A percentile compares a stretch with the other conserved stretches of the same genome.
phyloP scores from a whole-genome alignment of 1,140 invertebrate genomes.

The Pogonomyrmex californicus region DNA sequence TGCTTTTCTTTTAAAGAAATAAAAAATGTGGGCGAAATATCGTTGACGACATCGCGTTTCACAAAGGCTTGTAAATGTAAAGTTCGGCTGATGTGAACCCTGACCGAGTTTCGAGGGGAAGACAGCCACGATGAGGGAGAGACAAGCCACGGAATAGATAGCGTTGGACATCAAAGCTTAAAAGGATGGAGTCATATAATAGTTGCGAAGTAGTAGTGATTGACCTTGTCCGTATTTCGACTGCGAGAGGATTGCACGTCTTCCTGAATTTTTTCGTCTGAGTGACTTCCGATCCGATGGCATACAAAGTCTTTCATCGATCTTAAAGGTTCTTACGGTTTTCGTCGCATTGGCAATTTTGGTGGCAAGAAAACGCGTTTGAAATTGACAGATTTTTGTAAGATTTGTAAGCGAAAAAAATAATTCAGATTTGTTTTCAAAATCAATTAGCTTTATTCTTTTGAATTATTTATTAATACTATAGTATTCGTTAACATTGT shows the following conservation, averaged over 20 bases:
- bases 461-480: background rate
- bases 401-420: background rate
- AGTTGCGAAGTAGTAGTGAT: constrained; percentile 20
- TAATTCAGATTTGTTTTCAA: background rate
- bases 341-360: too few relatives aligned
- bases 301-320: background rate
- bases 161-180: constrained; percentile 59
- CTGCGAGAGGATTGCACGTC: background rate
- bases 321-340: background rate
- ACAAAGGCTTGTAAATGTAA: constrained; percentile 43
- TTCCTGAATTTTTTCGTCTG: constrained; percentile 27
- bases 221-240: constrained; percentile 65
- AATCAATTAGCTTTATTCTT: background rate
- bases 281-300: background rate
- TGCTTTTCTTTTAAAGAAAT: background rate
- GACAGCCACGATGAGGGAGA: constrained; percentile 14
- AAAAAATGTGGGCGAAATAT: constrained; percentile 1
- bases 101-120: constrained; percentile 67
- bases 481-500: background rate
- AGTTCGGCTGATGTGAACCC: constrained; percentile 45
- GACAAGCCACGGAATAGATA: constrained; percentile 44
- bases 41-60: constrained; percentile 19
- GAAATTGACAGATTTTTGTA: background rate
- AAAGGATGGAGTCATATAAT: constrained; percentile 59
- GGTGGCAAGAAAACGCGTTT: background rate